These are phyloP conservation scores for Zoroaster sp. DNA, from an alignment of 53 echinoderm and acorn worm genomes.

Conservation along the genomic window DNA sequence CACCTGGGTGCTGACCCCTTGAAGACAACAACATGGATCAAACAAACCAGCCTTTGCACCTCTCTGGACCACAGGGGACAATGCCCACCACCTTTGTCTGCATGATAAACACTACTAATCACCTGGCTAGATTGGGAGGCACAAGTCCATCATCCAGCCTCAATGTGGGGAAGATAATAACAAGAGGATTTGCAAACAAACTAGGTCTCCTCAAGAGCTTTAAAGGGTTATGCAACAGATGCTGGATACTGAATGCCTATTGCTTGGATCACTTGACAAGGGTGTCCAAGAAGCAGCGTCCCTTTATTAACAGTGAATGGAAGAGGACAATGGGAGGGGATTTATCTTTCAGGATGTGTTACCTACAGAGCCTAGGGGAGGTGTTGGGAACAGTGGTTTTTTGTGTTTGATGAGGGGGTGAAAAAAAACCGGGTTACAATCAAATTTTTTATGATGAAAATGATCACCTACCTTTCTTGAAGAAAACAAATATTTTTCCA, in stretches of 20 bases:
- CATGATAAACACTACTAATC: slow-evolving; percentile 1
- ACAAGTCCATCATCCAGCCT: background rate
- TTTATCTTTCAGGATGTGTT: slow-evolving; percentile 26
- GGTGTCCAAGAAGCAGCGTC: slow-evolving; percentile 18
- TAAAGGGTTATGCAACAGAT: background rate
- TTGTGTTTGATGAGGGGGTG: too few species aligned
- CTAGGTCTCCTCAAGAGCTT: background rate
- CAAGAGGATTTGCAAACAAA: background rate
- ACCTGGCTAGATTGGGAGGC: background rate
- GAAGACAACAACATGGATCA: background rate
- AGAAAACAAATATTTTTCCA: too few species aligned
- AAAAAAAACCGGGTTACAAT: too few species aligned
- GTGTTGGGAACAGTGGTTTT: background rate
- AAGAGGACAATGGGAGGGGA: slow-evolving; percentile 14
- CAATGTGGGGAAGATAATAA: background rate
- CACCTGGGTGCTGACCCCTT: background rate
- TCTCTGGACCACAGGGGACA: background rate
- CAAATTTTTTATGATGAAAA: too few species aligned
- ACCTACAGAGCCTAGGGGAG: background rate
- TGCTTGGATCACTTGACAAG: slow-evolving; percentile 22
- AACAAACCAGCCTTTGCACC: background rate
- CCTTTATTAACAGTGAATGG: slow-evolving; percentile 18
- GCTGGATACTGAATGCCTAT: background rate
- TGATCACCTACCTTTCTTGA: too few species aligned
- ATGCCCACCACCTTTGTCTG: slow-evolving; percentile 16